Evolutionary conservation across 2,113 vertebrate species (phyloP), one percentile per base, ranked within the genome.

Genomic region (Dasypus novemcinctus): DNA sequence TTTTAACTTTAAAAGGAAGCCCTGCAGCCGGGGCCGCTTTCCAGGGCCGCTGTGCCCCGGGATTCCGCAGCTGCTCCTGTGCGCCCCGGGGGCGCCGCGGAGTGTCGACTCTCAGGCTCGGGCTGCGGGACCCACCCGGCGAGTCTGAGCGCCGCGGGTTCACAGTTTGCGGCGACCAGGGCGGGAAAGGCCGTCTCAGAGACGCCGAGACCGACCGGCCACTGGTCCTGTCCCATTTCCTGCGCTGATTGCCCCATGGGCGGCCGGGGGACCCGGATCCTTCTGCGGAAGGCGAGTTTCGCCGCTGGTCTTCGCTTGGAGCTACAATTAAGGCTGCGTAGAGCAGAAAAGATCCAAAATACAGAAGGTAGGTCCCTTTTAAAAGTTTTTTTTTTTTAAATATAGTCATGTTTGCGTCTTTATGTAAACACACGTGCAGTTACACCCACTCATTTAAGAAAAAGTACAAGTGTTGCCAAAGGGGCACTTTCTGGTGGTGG

Each of bases 251-350:
- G 41, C 29, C 43, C n/a, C n/a, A n/a, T n/a, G n/a, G n/a, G n/a
- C n/a, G n/a, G n/a, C n/a, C n/a, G n/a, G n/a, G 1, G 20, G 27
- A 0, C 31, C 31, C 0, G 0, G 63, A 57, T 29, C 27, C 0
- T 17, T 29, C 27, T 5, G 18, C 29, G 20, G 29, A 69, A 15
- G 33, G 38, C 12, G 36, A 1, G 0, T 8, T 61, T 7, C n/a
- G 72, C 54, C 0, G 3, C 11, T 64, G 15, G 17, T 63, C 1
- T 5, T n/a, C 2, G 72, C 2, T 57, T 54, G 23, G 7, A 52
- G 0, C 23, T 0, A 13, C 3, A 23, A 59, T 23, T 20, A 59
- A 9, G 31, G 7, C 71, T 4, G 46, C 0, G 31, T 57, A 9
- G 75, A 66, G 21, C 8, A 5, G 57, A 41, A 66, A 68, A 91